Percentiles rank a stretch among this genome's conserved stretches.
Conservation (phyloP, 2,113 vertebrate species). For the Falco punctatus region DNA sequence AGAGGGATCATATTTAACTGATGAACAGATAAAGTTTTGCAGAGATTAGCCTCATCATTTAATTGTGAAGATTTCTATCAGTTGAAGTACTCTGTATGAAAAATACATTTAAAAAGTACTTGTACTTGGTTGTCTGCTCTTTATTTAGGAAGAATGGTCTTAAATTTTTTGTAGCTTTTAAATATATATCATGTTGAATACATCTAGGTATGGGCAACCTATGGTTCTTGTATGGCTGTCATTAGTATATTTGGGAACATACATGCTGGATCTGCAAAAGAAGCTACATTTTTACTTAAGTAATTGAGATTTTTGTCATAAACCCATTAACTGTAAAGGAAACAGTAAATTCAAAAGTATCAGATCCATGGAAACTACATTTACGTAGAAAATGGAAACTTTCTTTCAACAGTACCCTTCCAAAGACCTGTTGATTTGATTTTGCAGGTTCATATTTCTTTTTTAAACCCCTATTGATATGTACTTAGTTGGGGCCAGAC, state of each 20-base stretch:
- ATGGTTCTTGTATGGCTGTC: not conserved
- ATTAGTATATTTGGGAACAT: not conserved
- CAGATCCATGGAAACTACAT: not conserved
- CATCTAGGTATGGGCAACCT: not conserved
- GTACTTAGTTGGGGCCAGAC: not conserved
- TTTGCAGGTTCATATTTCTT: constrained; percentile 26
- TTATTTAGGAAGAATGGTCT: not conserved
- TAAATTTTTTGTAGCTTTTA: not conserved
- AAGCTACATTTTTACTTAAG: not conserved
- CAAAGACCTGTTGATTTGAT: not conserved
- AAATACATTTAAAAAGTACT: not conserved
- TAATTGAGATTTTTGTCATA: not conserved
- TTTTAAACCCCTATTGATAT: constrained; percentile 21
- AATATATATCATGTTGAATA: not conserved
- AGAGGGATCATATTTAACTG: not conserved
- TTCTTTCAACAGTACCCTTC: not conserved
- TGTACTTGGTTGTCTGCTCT: not conserved
- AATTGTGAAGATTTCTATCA: not conserved
- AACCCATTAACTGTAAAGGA: not conserved
- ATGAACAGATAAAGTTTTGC: not conserved
- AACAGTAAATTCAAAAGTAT: not conserved
- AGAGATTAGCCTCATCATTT: not conserved
- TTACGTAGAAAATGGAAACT: not conserved
- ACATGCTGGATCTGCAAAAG: not conserved
- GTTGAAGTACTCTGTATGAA: not conserved